These are phyloP conservation scores for Rutpela maculata DNA, from an alignment of 2,888 invertebrate genomes.

Conservation along the genomic window DNA sequence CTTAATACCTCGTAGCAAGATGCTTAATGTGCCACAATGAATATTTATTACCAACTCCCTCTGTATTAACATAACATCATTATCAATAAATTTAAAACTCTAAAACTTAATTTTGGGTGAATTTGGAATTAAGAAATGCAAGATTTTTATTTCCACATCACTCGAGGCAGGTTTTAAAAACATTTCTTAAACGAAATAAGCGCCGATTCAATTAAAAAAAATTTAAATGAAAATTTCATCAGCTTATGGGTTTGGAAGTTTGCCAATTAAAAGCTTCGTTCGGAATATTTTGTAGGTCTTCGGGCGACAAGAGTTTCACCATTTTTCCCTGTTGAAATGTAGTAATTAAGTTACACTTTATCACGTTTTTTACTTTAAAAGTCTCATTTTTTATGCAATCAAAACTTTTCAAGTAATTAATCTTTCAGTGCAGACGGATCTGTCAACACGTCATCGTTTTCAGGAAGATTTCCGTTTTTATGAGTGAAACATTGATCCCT, in stretches of 20 bases:
- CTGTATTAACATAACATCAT: neutral
- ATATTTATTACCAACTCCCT: conserved; percentile 3
- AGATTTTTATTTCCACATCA: neutral
- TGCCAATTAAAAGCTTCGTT: conserved; percentile 46
- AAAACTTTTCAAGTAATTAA: conserved; percentile 43
- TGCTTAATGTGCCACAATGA: neutral
- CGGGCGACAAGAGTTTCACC: conserved; percentile 27
- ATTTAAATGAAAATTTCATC: conserved; percentile 57
- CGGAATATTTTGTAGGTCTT: conserved; percentile 38
- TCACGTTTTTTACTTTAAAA: conserved; percentile 38
- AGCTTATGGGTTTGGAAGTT: conserved; percentile 43
- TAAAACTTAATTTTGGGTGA: neutral
- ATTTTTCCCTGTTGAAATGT: conserved; percentile 39
- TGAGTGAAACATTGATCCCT: conserved; percentile 33
- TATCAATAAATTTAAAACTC: neutral
- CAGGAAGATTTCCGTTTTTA: conserved; percentile 10
- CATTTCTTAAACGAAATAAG: conserved; percentile 53
- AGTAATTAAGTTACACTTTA: conserved; percentile 42
- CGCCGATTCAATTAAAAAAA: conserved; percentile 55
- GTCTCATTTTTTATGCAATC: conserved; percentile 42
- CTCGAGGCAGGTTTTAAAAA: conserved; percentile 34
- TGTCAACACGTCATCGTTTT: conserved; percentile 36
- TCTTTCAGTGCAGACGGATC: conserved; percentile 35
- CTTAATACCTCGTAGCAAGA: too few species aligned
- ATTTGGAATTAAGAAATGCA: neutral